phyloP scores from a whole-genome alignment of 2,113 vertebrate species.

The Clinocottus analis region DNA sequence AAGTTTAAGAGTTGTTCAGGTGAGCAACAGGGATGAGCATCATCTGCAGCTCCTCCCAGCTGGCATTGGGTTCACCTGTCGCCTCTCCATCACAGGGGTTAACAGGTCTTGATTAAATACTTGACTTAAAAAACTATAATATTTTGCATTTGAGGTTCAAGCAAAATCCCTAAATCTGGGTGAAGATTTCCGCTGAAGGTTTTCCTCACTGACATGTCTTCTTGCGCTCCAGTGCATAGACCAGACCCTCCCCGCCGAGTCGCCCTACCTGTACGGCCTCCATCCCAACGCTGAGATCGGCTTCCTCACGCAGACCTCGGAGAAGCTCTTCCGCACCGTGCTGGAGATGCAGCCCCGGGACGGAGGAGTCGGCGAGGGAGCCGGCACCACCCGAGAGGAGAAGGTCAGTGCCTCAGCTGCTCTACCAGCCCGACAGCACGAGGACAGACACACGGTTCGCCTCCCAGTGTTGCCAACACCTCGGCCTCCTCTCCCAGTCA shows the following conservation, averaged over 20 bases:
- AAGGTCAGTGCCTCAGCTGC: constrained; percentile 81
- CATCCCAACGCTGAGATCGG: constrained; percentile 97
- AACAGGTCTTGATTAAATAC: too few species aligned
- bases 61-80: too few species aligned
- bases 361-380: constrained; percentile 76
- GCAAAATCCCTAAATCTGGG: background rate
- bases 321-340: constrained; percentile 89
- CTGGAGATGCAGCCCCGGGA: constrained; percentile 94
- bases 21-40: background rate
- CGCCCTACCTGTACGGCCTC: constrained; percentile 93
- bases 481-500: background rate
- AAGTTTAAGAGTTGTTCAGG: background rate
- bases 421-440: background rate
- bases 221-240: constrained; percentile 89
- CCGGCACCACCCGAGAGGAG: constrained; percentile 83
- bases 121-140: background rate
- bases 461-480: background rate
- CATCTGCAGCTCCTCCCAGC: too few species aligned
- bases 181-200: background rate
- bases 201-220: constrained; percentile 2
- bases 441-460: background rate
- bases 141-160: background rate
- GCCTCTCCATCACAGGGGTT: too few species aligned
- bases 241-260: constrained; percentile 87
- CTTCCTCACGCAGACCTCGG: constrained; percentile 92